phyloP scores from a whole-genome alignment of 2,888 invertebrate genomes.

The Pelosia muscerda region DNA sequence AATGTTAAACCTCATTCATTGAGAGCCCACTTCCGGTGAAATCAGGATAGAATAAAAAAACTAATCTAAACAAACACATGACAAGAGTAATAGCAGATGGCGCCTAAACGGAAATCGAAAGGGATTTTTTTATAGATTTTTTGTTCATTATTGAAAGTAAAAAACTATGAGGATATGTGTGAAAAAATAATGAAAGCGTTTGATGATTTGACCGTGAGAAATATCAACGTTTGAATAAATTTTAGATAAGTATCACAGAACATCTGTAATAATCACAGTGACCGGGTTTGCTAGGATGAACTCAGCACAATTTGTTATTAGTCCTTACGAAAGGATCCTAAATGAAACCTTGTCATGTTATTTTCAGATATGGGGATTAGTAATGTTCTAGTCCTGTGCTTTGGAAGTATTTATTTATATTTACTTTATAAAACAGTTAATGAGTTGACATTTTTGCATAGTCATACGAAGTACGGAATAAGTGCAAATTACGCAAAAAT shows the following conservation, averaged over 20 bases:
- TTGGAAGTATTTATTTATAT: too few relatives aligned
- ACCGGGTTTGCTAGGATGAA: not conserved
- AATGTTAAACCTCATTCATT: slow-evolving; percentile 68
- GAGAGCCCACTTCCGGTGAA: slow-evolving; percentile 78
- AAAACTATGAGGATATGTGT: slow-evolving; percentile 71
- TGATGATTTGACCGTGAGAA: slow-evolving; percentile 57
- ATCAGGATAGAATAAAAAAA: slow-evolving; percentile 71
- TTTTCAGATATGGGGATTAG: too few relatives aligned
- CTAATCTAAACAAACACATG: slow-evolving; percentile 79
- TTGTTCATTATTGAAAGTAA: slow-evolving; percentile 66
- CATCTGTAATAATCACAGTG: not conserved
- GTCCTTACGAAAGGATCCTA: not conserved
- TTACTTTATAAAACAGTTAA: too few relatives aligned
- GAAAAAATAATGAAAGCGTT: slow-evolving; percentile 75
- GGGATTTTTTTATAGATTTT: slow-evolving; percentile 68
- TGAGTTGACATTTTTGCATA: too few relatives aligned
- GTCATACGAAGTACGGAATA: too few relatives aligned
- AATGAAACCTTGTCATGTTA: not conserved
- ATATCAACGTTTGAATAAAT: slow-evolving; percentile 24
- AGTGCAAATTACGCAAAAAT: too few relatives aligned
- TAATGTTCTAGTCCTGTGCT: too few relatives aligned
- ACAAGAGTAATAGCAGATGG: slow-evolving; percentile 82
- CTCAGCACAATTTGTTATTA: not conserved
- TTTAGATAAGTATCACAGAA: slow-evolving; percentile 7
- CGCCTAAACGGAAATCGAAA: slow-evolving; percentile 86